These are phyloP conservation scores for Trichonephila inaurata DNA, from an alignment of 1,140 invertebrate species.

Conservation along the genomic window DNA sequence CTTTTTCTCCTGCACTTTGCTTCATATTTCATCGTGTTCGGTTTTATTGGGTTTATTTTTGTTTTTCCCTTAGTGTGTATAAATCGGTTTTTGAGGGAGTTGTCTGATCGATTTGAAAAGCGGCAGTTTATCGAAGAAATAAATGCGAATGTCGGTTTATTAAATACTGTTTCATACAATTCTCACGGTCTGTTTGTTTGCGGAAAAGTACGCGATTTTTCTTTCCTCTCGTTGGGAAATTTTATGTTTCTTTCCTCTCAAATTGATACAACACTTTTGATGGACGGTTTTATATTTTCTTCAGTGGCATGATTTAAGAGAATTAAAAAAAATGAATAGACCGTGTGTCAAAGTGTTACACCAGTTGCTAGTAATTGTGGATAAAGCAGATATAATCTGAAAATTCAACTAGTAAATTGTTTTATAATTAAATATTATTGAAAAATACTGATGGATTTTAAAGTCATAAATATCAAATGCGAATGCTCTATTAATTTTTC, in stretches of 20 bases:
- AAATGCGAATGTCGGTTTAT: constrained; percentile 64
- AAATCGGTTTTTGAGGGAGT: constrained; percentile 55
- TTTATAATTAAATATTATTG: too few species aligned
- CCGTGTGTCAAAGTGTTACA: too few species aligned
- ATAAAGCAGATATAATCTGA: too few species aligned
- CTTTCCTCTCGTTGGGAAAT: background rate
- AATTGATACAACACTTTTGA: background rate
- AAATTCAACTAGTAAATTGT: too few species aligned
- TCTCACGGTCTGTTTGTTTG: constrained; percentile 31
- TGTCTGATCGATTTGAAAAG: constrained; percentile 56
- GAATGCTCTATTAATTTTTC: too few species aligned
- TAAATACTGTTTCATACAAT: constrained; percentile 49
- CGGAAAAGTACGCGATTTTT: background rate
- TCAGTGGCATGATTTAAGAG: too few species aligned
- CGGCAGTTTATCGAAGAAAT: constrained; percentile 60
- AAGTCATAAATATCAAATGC: too few species aligned
- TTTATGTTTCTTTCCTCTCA: background rate
- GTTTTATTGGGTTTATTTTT: constrained; percentile 66
- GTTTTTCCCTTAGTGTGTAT: background rate
- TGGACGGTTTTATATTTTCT: too few species aligned
- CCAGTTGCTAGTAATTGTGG: too few species aligned
- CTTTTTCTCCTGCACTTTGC: background rate
- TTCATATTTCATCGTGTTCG: constrained; percentile 68
- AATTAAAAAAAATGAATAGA: too few species aligned
- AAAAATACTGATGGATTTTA: too few species aligned